These are phyloP conservation scores for Pomatorhinus ruficollis DNA, from an alignment of 2,113 vertebrate species.

Conservation along the genomic window DNA sequence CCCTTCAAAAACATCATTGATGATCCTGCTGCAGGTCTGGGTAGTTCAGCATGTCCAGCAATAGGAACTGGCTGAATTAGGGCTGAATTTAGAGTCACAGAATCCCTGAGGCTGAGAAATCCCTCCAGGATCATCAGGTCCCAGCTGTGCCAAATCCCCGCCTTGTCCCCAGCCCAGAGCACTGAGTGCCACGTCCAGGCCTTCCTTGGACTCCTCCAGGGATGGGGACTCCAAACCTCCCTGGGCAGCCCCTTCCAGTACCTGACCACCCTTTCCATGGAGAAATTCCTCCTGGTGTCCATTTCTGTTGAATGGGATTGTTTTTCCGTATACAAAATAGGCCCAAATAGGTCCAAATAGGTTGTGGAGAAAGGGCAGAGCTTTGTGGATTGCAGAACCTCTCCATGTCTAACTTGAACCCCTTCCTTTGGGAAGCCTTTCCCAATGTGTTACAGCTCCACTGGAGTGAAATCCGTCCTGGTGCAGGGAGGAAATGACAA, in stretches of 20 bases:
- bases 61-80: neutral
- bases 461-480: neutral
- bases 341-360: neutral
- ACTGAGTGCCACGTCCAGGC: fast-evolving
- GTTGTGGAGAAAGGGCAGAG: neutral
- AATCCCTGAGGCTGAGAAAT: neutral
- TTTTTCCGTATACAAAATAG: neutral
- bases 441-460: neutral
- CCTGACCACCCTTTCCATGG: neutral
- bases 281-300: neutral
- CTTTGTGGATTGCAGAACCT: neutral
- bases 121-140: fast-evolving
- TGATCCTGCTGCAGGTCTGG: neutral
- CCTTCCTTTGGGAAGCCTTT: neutral
- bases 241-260: neutral
- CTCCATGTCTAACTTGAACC: fast-evolving
- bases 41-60: neutral
- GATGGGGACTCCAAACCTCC: neutral
- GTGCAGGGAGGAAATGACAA: neutral
- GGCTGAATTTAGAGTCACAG: neutral
- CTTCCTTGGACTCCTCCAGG: neutral
- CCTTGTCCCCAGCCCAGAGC: neutral
- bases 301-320: neutral
- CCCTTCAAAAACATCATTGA: neutral
- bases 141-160: fast-evolving